phyloP scores from a whole-genome alignment of 1,140 invertebrate species.

The Microplitis mediator region DNA sequence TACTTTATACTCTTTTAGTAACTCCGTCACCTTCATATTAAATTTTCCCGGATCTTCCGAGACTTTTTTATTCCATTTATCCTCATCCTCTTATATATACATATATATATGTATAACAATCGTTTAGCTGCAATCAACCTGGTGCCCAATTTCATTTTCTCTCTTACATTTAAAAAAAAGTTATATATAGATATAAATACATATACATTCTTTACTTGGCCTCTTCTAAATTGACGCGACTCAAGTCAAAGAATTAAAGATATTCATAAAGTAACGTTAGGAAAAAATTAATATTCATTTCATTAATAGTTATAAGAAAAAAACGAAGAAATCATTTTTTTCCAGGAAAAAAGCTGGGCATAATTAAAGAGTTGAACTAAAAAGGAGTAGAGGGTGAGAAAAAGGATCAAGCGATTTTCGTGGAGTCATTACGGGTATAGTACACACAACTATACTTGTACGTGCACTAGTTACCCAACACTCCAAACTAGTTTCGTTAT shows the following conservation, averaged over 20 bases:
- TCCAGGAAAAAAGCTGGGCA: neutral
- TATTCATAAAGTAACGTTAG: no score
- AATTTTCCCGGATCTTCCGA: constrained; percentile 2
- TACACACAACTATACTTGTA: neutral
- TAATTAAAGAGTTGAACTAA: neutral
- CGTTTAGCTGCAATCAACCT: neutral
- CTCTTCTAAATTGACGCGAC: neutral
- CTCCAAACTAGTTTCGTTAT: constrained; percentile 14
- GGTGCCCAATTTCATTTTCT: no score
- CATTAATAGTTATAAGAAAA: no score
- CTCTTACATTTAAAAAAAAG: no score
- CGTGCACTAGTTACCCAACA: constrained; percentile 19
- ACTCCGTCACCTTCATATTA: constrained; percentile 16
- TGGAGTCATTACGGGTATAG: constrained; percentile 11
- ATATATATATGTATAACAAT: neutral
- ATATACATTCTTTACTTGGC: neutral
- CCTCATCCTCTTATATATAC: neutral
- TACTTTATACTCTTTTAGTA: neutral
- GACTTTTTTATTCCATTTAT: neutral
- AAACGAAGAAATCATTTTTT: neutral
- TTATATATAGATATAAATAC: no score
- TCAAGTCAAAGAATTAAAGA: neutral
- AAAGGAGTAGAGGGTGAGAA: neutral
- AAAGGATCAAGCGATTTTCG: constrained; percentile 21
- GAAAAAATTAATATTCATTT: no score